These are phyloP conservation scores for Crotalus viridis DNA, from an alignment of 2,113 vertebrate genomes.

Conservation along the genomic window DNA sequence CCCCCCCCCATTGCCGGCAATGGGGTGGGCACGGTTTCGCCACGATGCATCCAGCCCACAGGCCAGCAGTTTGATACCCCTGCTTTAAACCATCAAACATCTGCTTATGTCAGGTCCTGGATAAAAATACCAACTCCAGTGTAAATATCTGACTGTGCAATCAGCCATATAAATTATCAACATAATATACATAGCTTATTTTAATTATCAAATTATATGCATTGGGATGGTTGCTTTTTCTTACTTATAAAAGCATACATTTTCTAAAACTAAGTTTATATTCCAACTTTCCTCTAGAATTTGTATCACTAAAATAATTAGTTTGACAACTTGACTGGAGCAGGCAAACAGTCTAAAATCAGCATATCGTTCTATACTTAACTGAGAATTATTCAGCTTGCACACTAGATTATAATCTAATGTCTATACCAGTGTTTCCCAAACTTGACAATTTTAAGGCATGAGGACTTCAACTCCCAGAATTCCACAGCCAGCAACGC, in stretches of 20 bases:
- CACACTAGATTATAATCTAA: not conserved
- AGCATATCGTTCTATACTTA: not conserved
- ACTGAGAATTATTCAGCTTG: not conserved
- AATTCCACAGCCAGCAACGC: no score
- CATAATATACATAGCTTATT: fast-evolving
- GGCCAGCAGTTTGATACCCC: no score
- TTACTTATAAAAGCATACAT: not conserved
- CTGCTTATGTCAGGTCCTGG: not conserved
- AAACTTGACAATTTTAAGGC: no score
- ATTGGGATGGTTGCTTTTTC: not conserved
- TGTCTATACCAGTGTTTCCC: no score
- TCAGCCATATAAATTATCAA: not conserved
- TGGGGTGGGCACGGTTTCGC: no score
- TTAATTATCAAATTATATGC: not conserved
- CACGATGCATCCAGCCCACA: no score
- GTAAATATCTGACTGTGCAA: not conserved
- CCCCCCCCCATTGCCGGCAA: no score
- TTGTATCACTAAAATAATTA: not conserved
- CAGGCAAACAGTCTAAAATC: not conserved
- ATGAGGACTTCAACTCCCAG: no score
- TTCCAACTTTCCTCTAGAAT: not conserved
- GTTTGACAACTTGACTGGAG: not conserved
- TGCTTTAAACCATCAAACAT: not conserved
- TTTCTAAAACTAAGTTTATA: not conserved
- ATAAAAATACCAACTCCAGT: not conserved